Percentiles rank a stretch among this genome's conserved stretches.
Evolutionary conservation across 2,113 vertebrate genomes (phyloP).

Genomic region (Tachycineta bicolor): DNA sequence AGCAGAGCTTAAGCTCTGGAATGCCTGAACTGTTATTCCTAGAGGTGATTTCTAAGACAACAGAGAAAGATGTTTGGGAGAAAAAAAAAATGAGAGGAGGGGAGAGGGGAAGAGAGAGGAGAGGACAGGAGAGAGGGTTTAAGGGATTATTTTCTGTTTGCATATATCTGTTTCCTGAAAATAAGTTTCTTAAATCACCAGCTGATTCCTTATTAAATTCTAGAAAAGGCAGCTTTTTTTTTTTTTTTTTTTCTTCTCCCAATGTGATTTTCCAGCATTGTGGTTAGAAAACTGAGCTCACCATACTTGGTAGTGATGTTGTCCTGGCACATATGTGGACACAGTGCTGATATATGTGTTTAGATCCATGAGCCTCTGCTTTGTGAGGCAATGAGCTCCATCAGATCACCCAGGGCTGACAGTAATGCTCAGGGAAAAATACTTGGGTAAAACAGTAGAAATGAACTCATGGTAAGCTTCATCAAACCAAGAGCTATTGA

Average conservation of each 20-base stretch:
- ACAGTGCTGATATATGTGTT: neutral
- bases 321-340: neutral
- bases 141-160: neutral
- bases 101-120: neutral
- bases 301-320: neutral
- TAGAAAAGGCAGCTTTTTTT: neutral
- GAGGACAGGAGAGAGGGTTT: neutral
- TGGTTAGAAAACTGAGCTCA: slow-evolving; percentile 12
- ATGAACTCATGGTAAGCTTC: neutral
- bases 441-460: neutral
- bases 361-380: neutral
- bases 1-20: neutral
- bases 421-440: neutral
- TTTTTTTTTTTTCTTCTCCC: neutral
- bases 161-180: neutral
- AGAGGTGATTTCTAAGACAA: neutral
- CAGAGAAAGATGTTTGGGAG: neutral
- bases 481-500: neutral
- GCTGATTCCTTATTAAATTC: neutral
- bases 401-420: neutral
- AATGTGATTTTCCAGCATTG: neutral
- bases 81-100: neutral
- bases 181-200: neutral
- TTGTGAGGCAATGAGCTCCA: neutral
- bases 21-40: neutral